Conservation (phyloP, 2,797 vertebrate genomes). For the Takifugu ocellatus region DNA sequence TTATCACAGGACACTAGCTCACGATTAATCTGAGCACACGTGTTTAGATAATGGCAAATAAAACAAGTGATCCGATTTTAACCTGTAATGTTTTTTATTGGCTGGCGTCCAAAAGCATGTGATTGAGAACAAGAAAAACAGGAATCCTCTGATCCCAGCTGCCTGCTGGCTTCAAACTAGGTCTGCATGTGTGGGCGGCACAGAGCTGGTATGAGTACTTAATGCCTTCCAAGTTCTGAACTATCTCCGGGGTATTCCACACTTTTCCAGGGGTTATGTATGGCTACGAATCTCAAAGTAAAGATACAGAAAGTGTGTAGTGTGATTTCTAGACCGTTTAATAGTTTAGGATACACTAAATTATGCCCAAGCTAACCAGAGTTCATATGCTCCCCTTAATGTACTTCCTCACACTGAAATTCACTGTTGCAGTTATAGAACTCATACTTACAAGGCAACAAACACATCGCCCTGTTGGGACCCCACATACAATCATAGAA, state of each 20-base stretch:
- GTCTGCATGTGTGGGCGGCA: constrained; percentile 51
- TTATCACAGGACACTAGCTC: neutral
- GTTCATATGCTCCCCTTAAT: too few species aligned
- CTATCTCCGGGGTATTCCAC: constrained; percentile 42
- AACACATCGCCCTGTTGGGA: too few species aligned
- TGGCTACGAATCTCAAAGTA: constrained; percentile 36
- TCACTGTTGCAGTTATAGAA: too few species aligned
- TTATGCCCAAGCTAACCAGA: too few species aligned
- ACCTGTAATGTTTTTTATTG: constrained; percentile 34
- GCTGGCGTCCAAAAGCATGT: constrained; percentile 42
- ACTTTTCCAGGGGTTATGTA: constrained; percentile 24
- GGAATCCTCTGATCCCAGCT: constrained; percentile 57
- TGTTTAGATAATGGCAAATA: constrained; percentile 14
- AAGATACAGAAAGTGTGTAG: too few species aligned
- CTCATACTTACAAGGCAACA: too few species aligned
- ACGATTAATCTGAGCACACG: neutral
- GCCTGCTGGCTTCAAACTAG: constrained; percentile 41
- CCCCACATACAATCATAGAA: too few species aligned
- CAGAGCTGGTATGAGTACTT: constrained; percentile 42
- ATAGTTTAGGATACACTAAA: too few species aligned
- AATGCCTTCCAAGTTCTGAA: constrained; percentile 32
- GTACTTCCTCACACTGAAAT: too few species aligned
- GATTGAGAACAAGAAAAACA: constrained; percentile 64
- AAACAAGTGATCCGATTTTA: constrained; percentile 26
- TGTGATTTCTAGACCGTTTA: too few species aligned